These are phyloP conservation scores for Drosophila punjabiensis DNA, from an alignment of 1,140 invertebrate genomes.

Conservation along the genomic window DNA sequence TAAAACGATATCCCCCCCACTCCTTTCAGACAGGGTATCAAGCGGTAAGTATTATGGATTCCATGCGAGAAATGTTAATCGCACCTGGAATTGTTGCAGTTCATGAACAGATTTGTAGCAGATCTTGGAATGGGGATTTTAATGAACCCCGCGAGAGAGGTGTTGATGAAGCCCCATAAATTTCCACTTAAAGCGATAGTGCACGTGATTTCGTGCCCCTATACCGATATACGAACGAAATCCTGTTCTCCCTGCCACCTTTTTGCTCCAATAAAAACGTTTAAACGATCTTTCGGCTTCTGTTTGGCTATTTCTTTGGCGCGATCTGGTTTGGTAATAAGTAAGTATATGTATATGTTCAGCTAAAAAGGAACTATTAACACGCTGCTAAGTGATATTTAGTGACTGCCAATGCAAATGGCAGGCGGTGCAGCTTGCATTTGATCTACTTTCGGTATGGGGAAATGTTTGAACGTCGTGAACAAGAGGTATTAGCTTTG, in stretches of 20 bases:
- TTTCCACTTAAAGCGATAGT: constrained; percentile 9
- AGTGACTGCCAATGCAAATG: constrained; percentile 19
- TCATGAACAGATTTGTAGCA: constrained; percentile 38
- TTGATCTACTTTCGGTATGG: constrained; percentile 32
- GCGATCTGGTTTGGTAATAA: constrained; percentile 23
- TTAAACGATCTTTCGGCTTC: constrained; percentile 1
- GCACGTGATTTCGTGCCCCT: constrained; percentile 22
- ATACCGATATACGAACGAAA: constrained; percentile 2
- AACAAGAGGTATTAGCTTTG: neutral
- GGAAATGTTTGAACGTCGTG: constrained; percentile 8
- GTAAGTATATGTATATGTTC: neutral
- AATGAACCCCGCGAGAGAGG: neutral
- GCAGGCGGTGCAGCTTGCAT: constrained; percentile 14
- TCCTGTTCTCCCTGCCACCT: constrained; percentile 2
- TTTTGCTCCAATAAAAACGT: neutral
- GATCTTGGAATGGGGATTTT: constrained; percentile 14
- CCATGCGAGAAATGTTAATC: constrained; percentile 21
- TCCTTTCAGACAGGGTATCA: neutral
- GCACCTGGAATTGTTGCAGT: constrained; percentile 27
- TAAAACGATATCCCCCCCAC: neutral
- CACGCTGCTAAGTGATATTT: constrained; percentile 30
- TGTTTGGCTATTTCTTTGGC: constrained; percentile 13
- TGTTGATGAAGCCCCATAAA: constrained; percentile 22
- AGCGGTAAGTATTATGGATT: constrained; percentile 12
- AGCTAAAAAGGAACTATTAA: constrained; percentile 15